These are phyloP conservation scores for Amyelois transitella DNA, from an alignment of 1,140 invertebrate species.

Conservation along the genomic window DNA sequence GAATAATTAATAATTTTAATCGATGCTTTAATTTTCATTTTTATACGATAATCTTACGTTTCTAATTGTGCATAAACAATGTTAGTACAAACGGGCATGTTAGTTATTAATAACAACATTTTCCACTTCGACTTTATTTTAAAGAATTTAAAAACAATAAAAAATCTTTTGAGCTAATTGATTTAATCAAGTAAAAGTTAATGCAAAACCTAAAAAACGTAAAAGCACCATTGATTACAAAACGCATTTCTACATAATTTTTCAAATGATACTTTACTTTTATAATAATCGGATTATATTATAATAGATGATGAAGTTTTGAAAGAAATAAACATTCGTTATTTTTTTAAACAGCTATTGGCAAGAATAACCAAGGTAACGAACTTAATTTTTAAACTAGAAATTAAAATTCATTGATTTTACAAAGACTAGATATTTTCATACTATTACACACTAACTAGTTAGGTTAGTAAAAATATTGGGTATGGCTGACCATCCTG, in stretches of 20 bases:
- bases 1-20: no score
- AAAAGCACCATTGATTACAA: neutral
- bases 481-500: no score
- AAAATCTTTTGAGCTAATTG: neutral
- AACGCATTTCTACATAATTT: no score
- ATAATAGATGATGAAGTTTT: no score
- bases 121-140: neutral
- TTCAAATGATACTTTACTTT: no score
- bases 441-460: slow-evolving; percentile 15
- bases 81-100: slow-evolving; percentile 21
- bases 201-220: neutral
- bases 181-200: neutral
- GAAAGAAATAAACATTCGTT: no score
- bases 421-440: slow-evolving; percentile 17
- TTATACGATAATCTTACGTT: no score
- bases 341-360: neutral
- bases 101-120: slow-evolving; percentile 9
- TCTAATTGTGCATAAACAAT: neutral
- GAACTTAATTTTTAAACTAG: neutral
- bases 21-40: no score
- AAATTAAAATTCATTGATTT: neutral
- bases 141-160: slow-evolving; percentile 18
- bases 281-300: no score
- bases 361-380: neutral
- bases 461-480: slow-evolving; percentile 6